These are phyloP conservation scores for Nephrotoma flavescens DNA, from an alignment of 2,888 invertebrate genomes.

Conservation along the genomic window DNA sequence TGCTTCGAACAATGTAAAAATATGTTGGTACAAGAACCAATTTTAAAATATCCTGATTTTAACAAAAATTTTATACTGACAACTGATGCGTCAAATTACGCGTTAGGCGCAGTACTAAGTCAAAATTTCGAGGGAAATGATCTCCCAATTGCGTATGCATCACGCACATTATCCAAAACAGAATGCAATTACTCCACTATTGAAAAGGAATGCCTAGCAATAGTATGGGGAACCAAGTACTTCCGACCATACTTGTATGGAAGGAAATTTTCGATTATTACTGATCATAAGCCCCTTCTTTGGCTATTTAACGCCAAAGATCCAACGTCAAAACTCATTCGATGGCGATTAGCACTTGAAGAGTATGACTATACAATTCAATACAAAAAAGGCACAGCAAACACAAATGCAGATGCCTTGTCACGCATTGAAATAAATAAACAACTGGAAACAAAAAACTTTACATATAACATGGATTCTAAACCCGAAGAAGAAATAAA, in stretches of 20 bases:
- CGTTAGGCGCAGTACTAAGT: constrained; percentile 17
- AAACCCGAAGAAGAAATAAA: neutral
- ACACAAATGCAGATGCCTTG: constrained; percentile 14
- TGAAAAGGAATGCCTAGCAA: constrained; percentile 22
- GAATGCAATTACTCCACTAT: constrained; percentile 18
- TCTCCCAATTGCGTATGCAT: constrained; percentile 18
- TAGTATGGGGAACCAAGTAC: constrained; percentile 22
- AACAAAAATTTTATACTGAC: constrained; percentile 17
- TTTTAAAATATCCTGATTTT: constrained; percentile 24
- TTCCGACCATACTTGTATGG: constrained; percentile 24
- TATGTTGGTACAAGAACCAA: constrained; percentile 14
- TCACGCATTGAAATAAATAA: constrained; percentile 8
- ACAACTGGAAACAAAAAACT: too few relatives aligned
- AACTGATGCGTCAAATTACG: constrained; percentile 18
- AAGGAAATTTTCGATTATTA: constrained; percentile 23
- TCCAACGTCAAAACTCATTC: constrained; percentile 21
- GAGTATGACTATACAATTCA: constrained; percentile 18
- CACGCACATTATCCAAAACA: constrained; percentile 14
- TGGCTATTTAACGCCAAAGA: constrained; percentile 26
- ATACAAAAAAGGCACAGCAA: constrained; percentile 14
- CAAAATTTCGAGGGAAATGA: constrained; percentile 13
- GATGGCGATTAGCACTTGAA: constrained; percentile 22
- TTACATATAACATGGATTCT: too few relatives aligned
- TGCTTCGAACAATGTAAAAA: constrained; percentile 5
- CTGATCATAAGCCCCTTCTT: constrained; percentile 25